Conservation (phyloP, 30 jellyfish, hydroid and myxozoan species). For the Pelagia noctiluca region DNA sequence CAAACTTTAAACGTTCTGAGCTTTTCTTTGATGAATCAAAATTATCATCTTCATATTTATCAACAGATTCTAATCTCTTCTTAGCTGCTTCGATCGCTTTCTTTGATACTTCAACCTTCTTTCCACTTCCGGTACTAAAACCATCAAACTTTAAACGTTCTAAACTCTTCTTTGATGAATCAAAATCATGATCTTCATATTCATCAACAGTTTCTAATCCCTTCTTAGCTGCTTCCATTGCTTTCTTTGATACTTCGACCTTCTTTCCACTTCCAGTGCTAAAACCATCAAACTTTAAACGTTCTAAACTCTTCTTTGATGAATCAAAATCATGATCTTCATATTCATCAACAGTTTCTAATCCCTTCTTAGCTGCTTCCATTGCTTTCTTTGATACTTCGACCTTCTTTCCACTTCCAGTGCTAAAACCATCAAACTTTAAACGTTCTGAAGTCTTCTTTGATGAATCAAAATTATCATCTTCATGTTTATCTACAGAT, state of each 20-base stretch:
- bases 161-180: too few species aligned
- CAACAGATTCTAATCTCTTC: neutral
- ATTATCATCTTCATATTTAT: neutral
- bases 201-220: constrained; percentile 8
- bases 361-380: constrained; percentile 60
- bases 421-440: constrained; percentile 64
- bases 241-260: constrained; percentile 50
- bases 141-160: constrained; percentile 32
- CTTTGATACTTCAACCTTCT: constrained; percentile 48
- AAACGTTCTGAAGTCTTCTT: too few species aligned
- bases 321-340: constrained; percentile 9
- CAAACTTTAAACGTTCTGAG: too few species aligned
- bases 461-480: too few species aligned
- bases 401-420: constrained; percentile 67
- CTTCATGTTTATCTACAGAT: too few species aligned
- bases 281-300: constrained; percentile 46
- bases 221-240: constrained; percentile 65
- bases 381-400: constrained; percentile 61
- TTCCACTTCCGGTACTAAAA: constrained; percentile 65
- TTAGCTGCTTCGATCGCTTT: constrained; percentile 44
- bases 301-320: constrained; percentile 1
- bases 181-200: too few species aligned
- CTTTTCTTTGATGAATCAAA: too few species aligned
- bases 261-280: constrained; percentile 65
- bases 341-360: constrained; percentile 6